Evolutionary conservation across 2,888 invertebrate species (phyloP).

Genomic region (Notodonta dromedarius): DNA sequence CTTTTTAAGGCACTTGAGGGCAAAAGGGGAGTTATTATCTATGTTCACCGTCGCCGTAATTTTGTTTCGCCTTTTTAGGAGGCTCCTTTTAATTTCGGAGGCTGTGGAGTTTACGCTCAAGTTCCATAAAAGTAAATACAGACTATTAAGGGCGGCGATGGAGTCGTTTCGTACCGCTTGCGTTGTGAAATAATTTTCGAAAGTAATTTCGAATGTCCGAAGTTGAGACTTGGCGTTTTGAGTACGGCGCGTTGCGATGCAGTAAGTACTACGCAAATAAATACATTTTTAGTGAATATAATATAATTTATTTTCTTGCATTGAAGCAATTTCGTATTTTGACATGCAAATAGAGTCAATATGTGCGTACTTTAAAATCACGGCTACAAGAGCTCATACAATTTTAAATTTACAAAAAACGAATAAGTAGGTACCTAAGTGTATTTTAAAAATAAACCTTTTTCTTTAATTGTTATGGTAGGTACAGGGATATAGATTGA

Average conservation of each 20-base stretch:
- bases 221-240: not conserved
- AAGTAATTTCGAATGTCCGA: slow-evolving; percentile 46
- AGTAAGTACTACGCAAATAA: no score
- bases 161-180: slow-evolving; percentile 33
- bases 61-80: slow-evolving; percentile 58
- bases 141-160: slow-evolving; percentile 42
- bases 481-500: no score
- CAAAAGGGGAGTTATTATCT: slow-evolving; percentile 66
- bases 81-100: slow-evolving; percentile 55
- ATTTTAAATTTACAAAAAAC: no score
- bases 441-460: no score
- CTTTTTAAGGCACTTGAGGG: slow-evolving; percentile 65
- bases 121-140: slow-evolving; percentile 51
- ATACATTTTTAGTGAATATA: no score
- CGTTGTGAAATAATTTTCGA: slow-evolving; percentile 40
- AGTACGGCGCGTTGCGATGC: not conserved
- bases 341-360: no score
- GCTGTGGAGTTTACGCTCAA: slow-evolving; percentile 47
- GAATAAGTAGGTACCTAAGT: no score
- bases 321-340: no score
- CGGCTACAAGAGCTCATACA: no score
- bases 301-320: no score
- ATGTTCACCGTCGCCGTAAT: slow-evolving; percentile 61
- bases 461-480: no score
- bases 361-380: no score